Evolutionary conservation across 2,797 vertebrate species (phyloP).

Genomic region (Anguilla marmorata): DNA sequence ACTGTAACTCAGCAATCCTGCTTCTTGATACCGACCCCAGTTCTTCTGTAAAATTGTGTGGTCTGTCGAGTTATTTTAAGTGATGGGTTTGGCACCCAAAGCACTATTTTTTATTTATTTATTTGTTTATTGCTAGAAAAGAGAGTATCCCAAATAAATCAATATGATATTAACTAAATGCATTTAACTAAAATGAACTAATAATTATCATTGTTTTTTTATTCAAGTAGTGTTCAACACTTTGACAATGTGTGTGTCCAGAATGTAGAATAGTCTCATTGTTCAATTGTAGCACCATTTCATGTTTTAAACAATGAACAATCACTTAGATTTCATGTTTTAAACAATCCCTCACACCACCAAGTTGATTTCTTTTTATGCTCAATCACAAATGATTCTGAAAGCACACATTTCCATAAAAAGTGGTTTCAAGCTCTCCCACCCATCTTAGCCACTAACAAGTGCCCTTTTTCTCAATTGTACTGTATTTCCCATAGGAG

Average conservation of each 20-base stretch:
- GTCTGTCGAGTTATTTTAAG: not conserved
- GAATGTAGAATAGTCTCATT: not conserved
- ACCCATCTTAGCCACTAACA: not conserved
- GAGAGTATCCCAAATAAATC: too few relatives aligned
- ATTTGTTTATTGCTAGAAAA: too few relatives aligned
- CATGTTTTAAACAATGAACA: not conserved
- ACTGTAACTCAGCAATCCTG: too few relatives aligned
- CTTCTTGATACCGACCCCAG: not conserved
- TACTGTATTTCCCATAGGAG: slow-evolving; percentile 8
- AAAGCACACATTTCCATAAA: not conserved
- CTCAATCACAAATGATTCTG: not conserved
- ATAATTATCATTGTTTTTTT: not conserved
- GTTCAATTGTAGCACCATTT: not conserved
- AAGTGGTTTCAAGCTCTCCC: not conserved
- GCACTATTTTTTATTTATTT: too few relatives aligned
- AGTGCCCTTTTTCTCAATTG: not conserved
- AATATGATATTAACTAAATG: too few relatives aligned
- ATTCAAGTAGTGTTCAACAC: not conserved
- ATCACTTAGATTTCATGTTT: not conserved
- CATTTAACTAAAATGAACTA: too few relatives aligned
- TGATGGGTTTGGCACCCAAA: too few relatives aligned
- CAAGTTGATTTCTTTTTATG: not conserved
- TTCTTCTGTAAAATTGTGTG: not conserved
- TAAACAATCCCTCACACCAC: not conserved
- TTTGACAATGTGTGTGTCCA: not conserved